phyloP scores from a whole-genome alignment of 2,888 invertebrate genomes.

The Nemurella pictetii region DNA sequence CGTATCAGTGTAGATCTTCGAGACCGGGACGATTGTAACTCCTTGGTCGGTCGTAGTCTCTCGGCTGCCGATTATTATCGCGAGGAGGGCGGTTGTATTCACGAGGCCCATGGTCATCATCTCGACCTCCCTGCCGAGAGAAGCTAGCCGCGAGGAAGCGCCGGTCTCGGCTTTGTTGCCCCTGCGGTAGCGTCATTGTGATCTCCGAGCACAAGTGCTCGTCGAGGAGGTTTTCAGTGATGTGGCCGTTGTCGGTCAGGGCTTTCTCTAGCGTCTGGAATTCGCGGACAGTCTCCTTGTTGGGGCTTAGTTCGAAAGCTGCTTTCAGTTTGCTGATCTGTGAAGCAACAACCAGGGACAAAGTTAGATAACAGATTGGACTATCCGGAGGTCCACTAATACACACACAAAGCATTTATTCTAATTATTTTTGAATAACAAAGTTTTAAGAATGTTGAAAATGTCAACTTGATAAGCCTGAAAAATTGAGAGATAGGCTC shows the following conservation, averaged over 20 bases:
- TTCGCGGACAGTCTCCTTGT: slow-evolving; percentile 59
- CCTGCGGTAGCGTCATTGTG: background rate
- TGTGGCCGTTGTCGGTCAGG: slow-evolving; percentile 58
- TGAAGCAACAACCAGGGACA: slow-evolving; percentile 44
- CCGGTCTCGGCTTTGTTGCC: slow-evolving; percentile 9
- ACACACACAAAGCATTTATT: too few species aligned
- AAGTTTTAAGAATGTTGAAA: too few species aligned
- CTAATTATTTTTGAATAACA: too few species aligned
- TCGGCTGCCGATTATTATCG: background rate
- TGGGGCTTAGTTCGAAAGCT: slow-evolving; percentile 55
- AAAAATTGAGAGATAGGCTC: slow-evolving; percentile 24
- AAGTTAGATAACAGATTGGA: too few species aligned
- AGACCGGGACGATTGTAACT: slow-evolving; percentile 14
- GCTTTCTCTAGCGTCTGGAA: slow-evolving; percentile 60
- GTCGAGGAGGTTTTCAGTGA: slow-evolving; percentile 54
- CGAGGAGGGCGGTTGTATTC: background rate
- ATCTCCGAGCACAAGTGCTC: slow-evolving; percentile 52
- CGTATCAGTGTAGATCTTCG: slow-evolving; percentile 15
- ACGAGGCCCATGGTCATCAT: background rate
- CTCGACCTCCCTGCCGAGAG: slow-evolving; percentile 1
- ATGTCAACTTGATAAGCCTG: background rate
- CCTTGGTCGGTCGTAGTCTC: background rate
- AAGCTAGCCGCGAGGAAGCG: slow-evolving; percentile 36
- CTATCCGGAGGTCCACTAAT: too few species aligned
- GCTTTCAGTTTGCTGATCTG: slow-evolving; percentile 59